Base-by-base conservation (phyloP, 2,113 vertebrate species). In the Helogale parvula region DNA sequence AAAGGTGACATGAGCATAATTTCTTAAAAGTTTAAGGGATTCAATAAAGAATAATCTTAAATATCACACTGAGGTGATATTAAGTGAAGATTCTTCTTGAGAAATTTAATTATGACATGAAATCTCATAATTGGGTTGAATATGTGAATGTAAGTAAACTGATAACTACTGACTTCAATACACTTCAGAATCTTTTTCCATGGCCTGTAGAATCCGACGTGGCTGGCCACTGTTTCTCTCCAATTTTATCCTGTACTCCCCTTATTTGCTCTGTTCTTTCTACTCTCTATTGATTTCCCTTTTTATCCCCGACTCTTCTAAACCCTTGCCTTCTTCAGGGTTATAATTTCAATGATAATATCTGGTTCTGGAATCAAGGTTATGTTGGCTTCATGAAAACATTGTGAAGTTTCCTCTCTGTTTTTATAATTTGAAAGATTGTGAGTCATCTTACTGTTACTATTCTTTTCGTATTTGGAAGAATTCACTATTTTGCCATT, bases 391-490 rank as follows among this genome's bases (percentile, higher is more conserved):
- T 80, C 7, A 19, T 57, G 50, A 76, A 65, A 88, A 68, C 45
- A 35, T 23, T 87, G n/a, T 82, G 19, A 84, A 60, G 23, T 87
- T 50, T 71, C 81, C 38, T 31, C 68, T 65, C 52, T 50, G 7
- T 90, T 93, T 74, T n/a, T 72, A 3, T 76, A 72, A 50, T 82
- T 65, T 89, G 23, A 7, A 13, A 93, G 13, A 54, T 79, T 54
- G 66, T 54, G 19, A 25, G 4, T 68, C n/a, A 94, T 72, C 74
- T 14, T 35, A 27, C 2, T 72, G 9, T 63, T 38, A 41, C 31
- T 85, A 47, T 47, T 93, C 2, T 72, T 90, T 91, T 66, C 10
- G 3, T 76, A 35, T 41, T 74, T 76, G 57, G 31, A 47, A 50
- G 33, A 76, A 35, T 41, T 76, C 27, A 76, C 23, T 88, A 88